Percentiles rank a stretch among this genome's conserved stretches.
These are phyloP conservation scores for Branchellion lobata DNA, from an alignment of 2,888 invertebrate genomes.

Conservation along the genomic window DNA sequence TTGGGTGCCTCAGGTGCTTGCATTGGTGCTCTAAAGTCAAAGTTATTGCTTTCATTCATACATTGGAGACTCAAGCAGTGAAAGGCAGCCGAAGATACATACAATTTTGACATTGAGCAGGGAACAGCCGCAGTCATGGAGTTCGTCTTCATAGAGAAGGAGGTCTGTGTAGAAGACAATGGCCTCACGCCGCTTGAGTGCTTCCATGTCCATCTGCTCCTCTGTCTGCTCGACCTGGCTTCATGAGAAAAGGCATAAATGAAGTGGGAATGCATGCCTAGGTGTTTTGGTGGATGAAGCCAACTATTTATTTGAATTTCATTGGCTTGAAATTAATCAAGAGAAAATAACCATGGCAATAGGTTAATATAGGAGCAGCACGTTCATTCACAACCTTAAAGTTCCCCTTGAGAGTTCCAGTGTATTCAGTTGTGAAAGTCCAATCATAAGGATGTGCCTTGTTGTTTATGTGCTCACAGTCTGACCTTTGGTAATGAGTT, in stretches of 20 bases:
- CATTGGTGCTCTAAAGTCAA: no score
- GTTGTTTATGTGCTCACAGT: constrained; percentile 68
- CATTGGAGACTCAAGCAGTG: not conserved
- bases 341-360: no score
- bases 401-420: constrained; percentile 67
- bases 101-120: constrained; percentile 89
- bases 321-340: no score
- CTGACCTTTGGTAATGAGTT: constrained; percentile 74
- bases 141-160: constrained; percentile 92
- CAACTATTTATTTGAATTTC: not conserved
- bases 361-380: no score
- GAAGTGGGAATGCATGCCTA: not conserved
- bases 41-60: no score
- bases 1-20: not conserved
- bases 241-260: not conserved
- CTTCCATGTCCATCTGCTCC: constrained; percentile 80
- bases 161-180: constrained; percentile 92
- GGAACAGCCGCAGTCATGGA: constrained; percentile 95
- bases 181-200: constrained; percentile 82
- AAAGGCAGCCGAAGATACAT: constrained; percentile 54
- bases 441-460: constrained; percentile 88
- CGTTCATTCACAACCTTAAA: constrained; percentile 7
- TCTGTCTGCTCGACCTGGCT: constrained; percentile 65
- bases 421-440: constrained; percentile 92
- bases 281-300: not conserved